Evolutionary conservation across 2,113 vertebrate genomes (phyloP), one percentile per base, ranked within the genome.

Genomic region (Corythornis vintsioides): DNA sequence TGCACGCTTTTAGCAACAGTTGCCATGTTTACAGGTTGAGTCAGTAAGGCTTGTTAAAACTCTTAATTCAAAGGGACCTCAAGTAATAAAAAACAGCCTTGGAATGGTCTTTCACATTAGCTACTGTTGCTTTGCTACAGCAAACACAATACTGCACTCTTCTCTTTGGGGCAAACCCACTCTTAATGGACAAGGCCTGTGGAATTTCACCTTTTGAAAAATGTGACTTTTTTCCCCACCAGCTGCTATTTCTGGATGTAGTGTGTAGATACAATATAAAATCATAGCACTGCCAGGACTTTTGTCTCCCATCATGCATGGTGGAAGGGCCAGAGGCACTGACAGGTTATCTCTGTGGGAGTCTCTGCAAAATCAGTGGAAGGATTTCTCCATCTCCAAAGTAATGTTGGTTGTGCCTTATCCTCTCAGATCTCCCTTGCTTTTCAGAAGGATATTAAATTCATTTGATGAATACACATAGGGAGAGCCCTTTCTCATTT

Each of bases 1-100:
- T 92, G 79, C 89, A 77, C 29, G 28, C 94, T 93, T 94, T 86
- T 96, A 96, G 96, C 94, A 95, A 95, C 95, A 89, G 96, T 96
- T 93, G 71, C 96, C 83, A 65, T 94, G 96, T 94, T 94, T 92
- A 81, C 87, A 11, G 25, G 69, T 22, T 91, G 92, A 96, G 90
- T 93, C 95, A 95, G 78, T 71, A 85, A 64, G 19, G 90, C 90
- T 89, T 67, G 79, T 91, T 59, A 86, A 91, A 95, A 63, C 42
- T 26, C 66, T 24, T 57, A 19, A 87, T 93, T 95, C 71, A 90
- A 82, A 94, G 56, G 83, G 84, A 91, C 56, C 65, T 92, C 81
- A 17, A 83, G 35, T 66, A 91, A 96, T 81, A 86, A 92, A 93
- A 92, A 29, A 1, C 92, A 93, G 86, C 80, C 70, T 86, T 53